These are phyloP conservation scores for Contarinia nasturtii DNA, from an alignment of 1,140 invertebrate species.

Conservation along the genomic window DNA sequence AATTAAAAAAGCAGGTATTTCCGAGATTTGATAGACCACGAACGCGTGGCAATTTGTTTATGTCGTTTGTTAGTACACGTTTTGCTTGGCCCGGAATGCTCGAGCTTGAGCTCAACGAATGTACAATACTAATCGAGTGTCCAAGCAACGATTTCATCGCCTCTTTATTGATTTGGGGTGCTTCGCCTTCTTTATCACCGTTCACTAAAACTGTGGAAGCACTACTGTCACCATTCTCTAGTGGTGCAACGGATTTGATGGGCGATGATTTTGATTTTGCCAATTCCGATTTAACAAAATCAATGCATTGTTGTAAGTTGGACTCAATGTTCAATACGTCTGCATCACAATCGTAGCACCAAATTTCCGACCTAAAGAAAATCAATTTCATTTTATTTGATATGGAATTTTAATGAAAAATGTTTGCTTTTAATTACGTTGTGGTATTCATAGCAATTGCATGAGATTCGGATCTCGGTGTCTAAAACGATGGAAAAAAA, in stretches of 20 bases:
- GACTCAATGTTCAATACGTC: constrained; percentile 23
- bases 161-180: not conserved
- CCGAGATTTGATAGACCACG: constrained; percentile 71
- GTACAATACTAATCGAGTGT: not conserved
- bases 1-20: constrained; percentile 94
- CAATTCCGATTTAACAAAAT: constrained; percentile 2
- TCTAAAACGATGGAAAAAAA: constrained; percentile 16
- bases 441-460: constrained; percentile 50
- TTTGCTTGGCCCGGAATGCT: constrained; percentile 3
- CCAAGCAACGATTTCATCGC: not conserved
- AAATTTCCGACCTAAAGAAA: constrained; percentile 13
- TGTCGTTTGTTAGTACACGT: not conserved
- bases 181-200: not conserved
- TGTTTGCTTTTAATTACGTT: constrained; percentile 43
- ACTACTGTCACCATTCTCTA: too few relatives aligned
- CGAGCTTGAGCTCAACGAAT: constrained; percentile 4
- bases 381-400: too few relatives aligned
- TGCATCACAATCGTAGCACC: constrained; percentile 51
- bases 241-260: not conserved
- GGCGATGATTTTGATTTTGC: not conserved
- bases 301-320: not conserved
- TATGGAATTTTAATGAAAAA: constrained; percentile 15
- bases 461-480: constrained; percentile 55
- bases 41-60: constrained; percentile 25
- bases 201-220: not conserved